phyloP scores from a whole-genome alignment of 2,113 vertebrate genomes.

The Sinocyclocheilus grahami region DNA sequence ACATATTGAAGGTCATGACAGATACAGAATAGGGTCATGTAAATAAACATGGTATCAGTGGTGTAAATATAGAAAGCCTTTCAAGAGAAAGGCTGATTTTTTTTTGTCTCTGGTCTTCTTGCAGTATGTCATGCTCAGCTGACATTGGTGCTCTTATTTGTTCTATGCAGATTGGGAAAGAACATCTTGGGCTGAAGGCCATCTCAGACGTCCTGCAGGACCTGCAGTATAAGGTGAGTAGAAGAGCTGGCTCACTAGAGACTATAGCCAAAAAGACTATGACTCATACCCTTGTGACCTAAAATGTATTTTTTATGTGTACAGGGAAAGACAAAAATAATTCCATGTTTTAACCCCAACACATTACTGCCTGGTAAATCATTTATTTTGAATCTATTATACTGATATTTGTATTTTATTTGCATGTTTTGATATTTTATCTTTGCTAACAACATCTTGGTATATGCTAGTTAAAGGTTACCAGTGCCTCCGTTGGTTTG shows the following conservation, averaged over 20 bases:
- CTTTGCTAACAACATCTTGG: not conserved
- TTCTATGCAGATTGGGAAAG: conserved; percentile 87
- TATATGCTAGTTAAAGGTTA: not conserved
- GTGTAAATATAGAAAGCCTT: too few species aligned
- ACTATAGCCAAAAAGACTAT: not conserved
- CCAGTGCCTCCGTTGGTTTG: not conserved
- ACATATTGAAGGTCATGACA: too few species aligned
- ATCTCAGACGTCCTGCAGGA: conserved; percentile 97
- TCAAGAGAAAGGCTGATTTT: not conserved
- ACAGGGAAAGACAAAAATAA: conserved; percentile 95
- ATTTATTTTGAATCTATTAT: too few species aligned
- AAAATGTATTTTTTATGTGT: conserved; percentile 58
- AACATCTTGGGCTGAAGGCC: conserved; percentile 91
- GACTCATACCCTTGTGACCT: not conserved
- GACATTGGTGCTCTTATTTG: not conserved
- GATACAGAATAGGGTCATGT: too few species aligned
- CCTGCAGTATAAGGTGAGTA: conserved; percentile 94
- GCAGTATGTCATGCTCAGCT: too few species aligned
- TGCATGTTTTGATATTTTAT: not conserved
- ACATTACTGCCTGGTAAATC: conserved; percentile 90
- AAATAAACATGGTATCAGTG: too few species aligned
- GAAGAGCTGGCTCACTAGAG: not conserved
- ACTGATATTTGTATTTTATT: not conserved
- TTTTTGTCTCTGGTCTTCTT: too few species aligned
- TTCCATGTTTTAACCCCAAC: conserved; percentile 98